Base-by-base conservation (phyloP, 1,140 invertebrate genomes). In the Thaumatotibia leucotreta region DNA sequence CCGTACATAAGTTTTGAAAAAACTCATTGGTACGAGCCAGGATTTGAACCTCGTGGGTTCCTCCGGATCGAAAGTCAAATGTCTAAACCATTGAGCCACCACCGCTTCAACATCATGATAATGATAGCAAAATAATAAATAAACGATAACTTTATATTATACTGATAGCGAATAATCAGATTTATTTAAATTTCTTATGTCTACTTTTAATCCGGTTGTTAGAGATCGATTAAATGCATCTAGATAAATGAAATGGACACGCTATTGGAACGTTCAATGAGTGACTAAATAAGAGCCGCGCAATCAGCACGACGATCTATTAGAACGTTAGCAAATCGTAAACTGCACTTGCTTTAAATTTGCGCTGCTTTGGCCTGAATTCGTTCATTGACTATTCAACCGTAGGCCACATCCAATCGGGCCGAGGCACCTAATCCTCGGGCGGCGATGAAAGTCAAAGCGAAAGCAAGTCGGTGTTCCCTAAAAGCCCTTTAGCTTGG, bases 401-500 rank as follows among this genome's bases (percentile, higher is more conserved):
- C 74, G 77, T 79, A 68, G 72, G 69, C 75, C 66, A 72, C 74
- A 80, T 84, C 76, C 76, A 82, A 83, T 88, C 75, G 79, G 70
- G 69, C 75, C 63, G 72, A 76, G 79, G 69, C 68, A 69, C 70
- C 73, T 83, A 82, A 86, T 86, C 78, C 76, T 77, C 75, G 75
- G 67, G 64, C 33, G 54, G 63, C 62, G 76, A 77, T 77, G 76
- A 80, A 86, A 86, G 84, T 84, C 80, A 87, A 88, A 88, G 84
- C 76, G 67, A 85, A 80, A 79, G 74, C 76, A 77, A 82, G 77
- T 82, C 75, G 80, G 79, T 80, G 75, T 77, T 79, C 65, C 75
- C 77, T 88, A 77, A 87, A 88, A 88, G 80, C 79, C 79, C 81
- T 87, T 86, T 83, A 68, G 82, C 75, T 73, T 75, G 70, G 75